Evolutionary conservation across 2,888 invertebrate genomes (phyloP).

Genomic region (Drosophila prolongata): DNA sequence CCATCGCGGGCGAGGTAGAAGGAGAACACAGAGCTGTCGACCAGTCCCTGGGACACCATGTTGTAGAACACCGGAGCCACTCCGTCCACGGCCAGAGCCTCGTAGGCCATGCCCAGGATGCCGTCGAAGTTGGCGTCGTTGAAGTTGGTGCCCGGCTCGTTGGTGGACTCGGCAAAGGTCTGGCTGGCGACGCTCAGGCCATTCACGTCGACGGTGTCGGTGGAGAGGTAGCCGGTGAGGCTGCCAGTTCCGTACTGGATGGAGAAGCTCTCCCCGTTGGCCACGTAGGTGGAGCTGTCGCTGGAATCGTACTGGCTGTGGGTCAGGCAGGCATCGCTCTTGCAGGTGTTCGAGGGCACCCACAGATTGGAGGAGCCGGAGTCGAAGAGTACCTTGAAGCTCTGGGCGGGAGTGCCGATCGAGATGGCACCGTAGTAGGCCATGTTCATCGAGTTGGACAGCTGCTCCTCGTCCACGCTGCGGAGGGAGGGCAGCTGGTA

Average conservation of each 20-base stretch:
- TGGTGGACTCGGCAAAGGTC: constrained; percentile 97
- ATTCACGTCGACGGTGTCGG: constrained; percentile 91
- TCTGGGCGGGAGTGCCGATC: constrained; percentile 96
- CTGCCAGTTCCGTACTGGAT: constrained; percentile 98
- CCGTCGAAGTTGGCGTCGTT: constrained; percentile 99
- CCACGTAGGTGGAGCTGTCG: constrained; percentile 91
- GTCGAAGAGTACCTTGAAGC: constrained; percentile 97
- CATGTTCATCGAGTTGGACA: constrained; percentile 96
- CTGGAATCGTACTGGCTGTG: constrained; percentile 97
- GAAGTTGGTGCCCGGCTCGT: constrained; percentile 96
- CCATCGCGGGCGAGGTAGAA: constrained; percentile 93
- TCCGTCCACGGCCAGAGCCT: constrained; percentile 93
- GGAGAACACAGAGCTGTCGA: constrained; percentile 91
- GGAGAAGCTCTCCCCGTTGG: constrained; percentile 94
- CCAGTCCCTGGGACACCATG: constrained; percentile 91
- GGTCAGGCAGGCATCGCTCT: constrained; percentile 94
- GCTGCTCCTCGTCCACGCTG: constrained; percentile 67
- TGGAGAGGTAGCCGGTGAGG: constrained; percentile 96
- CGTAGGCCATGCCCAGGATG: constrained; percentile 96
- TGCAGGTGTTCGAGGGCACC: constrained; percentile 98
- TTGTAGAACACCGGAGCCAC: constrained; percentile 96
- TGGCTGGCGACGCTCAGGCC: constrained; percentile 89
- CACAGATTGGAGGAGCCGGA: constrained; percentile 99
- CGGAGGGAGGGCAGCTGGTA: constrained; percentile 55
- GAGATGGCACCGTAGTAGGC: constrained; percentile 97